Evolutionary conservation across 2,888 invertebrate species (phyloP), one percentile per base, ranked within the genome.

Genomic region (Campaea margaritaria): DNA sequence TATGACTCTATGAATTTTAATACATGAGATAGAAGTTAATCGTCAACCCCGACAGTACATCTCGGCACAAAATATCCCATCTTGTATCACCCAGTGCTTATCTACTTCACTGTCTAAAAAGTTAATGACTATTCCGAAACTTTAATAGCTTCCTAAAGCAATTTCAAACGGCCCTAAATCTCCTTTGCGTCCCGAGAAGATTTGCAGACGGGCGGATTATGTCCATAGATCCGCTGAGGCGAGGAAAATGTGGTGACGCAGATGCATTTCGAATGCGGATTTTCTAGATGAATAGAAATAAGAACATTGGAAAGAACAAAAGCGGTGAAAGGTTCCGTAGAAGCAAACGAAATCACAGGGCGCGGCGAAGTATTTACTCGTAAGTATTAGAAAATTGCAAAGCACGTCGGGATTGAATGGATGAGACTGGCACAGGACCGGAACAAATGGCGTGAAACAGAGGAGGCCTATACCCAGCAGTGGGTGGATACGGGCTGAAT

Each of bases 231-330:
- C 55, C 58, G 45, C 44, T 53, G 43, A 52, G 16, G 38, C 61
- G 65, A 61, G 62, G 63, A 63, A 69, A 74, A 73, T 63, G 63
- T 60, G 60, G 69, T 75, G 16, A 14, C 72, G 65, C 69, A 75
- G 80, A 80, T 80, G 78, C 76, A 82, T 82, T 83, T 80, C 76
- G 78, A 69, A 76, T 41, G 41, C 36, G 21, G n/a, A 0, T n/a
- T 16, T 16, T 11, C 10, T 10, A 21, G 42, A 43, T 43, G n/a
- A 27, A 9, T 28, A 8, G 43, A 27, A 28, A 44, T 44, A 44
- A 44, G n/a, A 21, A 21, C 21, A 21, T 21, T 21, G 5, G n/a
- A 21, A 21, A 5, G 3, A 21, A 21, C 21, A 5, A 21, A 21
- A 21, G 21, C 5, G 21, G n/a, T 21, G 2, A 21, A 21, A 21